A percentile compares a stretch with the other conserved stretches of the same genome.
Evolutionary conservation across 2,888 invertebrate genomes (phyloP).

Genomic region (Drepana falcataria): DNA sequence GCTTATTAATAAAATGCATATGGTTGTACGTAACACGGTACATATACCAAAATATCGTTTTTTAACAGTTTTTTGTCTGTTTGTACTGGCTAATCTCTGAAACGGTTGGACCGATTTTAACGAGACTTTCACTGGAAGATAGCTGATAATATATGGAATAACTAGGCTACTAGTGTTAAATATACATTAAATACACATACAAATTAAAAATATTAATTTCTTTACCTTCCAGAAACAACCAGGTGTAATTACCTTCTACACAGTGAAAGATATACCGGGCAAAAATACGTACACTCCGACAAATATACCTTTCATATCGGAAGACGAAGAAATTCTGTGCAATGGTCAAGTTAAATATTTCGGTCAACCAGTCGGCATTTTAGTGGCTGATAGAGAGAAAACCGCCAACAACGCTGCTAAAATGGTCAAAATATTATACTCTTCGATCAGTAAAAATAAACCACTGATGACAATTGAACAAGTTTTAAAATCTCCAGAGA

Average conservation of each 20-base stretch:
- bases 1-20: too few species aligned
- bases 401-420: constrained; percentile 77
- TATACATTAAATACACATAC: too few species aligned
- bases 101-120: too few species aligned
- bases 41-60: too few species aligned
- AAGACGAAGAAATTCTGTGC: constrained; percentile 61
- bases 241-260: constrained; percentile 81
- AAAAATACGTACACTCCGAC: constrained; percentile 70
- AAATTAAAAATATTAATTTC: too few species aligned
- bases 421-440: constrained; percentile 75
- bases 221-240: constrained; percentile 64
- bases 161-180: too few species aligned
- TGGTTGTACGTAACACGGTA: too few species aligned
- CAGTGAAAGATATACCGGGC: constrained; percentile 83
- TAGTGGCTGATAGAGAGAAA: constrained; percentile 78
- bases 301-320: constrained; percentile 16
- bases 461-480: constrained; percentile 39
- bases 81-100: too few species aligned
- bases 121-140: too few species aligned
- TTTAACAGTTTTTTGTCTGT: too few species aligned
- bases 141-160: too few species aligned
- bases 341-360: constrained; percentile 47
- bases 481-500: constrained; percentile 18
- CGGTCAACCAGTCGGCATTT: constrained; percentile 53
- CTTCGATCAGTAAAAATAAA: constrained; percentile 39